A percentile compares a stretch with the other conserved stretches of the same genome.
Evolutionary conservation across 2,888 invertebrate species (phyloP).

Genomic region (Omphaloscelis lunosa): DNA sequence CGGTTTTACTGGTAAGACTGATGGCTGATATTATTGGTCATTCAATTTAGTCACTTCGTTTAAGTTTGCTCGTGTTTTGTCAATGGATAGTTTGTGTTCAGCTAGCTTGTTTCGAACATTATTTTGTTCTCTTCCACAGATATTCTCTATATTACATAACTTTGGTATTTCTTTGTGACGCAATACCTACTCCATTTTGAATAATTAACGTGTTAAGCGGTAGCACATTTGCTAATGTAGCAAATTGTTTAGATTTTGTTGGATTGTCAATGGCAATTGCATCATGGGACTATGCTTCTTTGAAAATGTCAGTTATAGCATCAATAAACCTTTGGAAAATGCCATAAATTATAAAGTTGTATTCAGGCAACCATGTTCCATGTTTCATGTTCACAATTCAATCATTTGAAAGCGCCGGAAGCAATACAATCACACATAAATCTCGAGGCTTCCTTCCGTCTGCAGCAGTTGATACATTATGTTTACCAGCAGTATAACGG

Average conservation of each 20-base stretch:
- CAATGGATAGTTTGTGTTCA: constrained; percentile 2
- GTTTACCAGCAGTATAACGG: constrained; percentile 67
- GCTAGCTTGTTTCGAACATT: background rate
- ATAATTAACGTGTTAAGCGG: constrained; percentile 26
- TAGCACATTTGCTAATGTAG: constrained; percentile 22
- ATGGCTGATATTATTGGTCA: constrained; percentile 17
- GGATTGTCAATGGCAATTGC: constrained; percentile 1
- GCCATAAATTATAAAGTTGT: constrained; percentile 37
- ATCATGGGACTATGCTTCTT: background rate
- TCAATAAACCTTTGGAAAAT: constrained; percentile 26
- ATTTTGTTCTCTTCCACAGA: constrained; percentile 30
- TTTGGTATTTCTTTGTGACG: constrained; percentile 47
- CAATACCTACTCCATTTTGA: constrained; percentile 33
- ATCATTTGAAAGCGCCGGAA: constrained; percentile 66
- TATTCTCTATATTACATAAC: constrained; percentile 40
- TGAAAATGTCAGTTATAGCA: background rate
- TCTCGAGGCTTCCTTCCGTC: constrained; percentile 58
- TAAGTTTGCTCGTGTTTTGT: constrained; percentile 1
- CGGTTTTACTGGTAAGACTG: constrained; percentile 34
- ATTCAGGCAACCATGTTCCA: constrained; percentile 28
- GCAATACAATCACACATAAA: constrained; percentile 65
- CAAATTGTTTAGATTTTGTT: constrained; percentile 28
- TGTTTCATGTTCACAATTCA: constrained; percentile 54
- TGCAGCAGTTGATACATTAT: constrained; percentile 59
- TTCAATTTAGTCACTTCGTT: constrained; percentile 22